These are phyloP conservation scores for Chaenogobius annularis DNA, from an alignment of 2,113 vertebrate genomes.

Conservation along the genomic window DNA sequence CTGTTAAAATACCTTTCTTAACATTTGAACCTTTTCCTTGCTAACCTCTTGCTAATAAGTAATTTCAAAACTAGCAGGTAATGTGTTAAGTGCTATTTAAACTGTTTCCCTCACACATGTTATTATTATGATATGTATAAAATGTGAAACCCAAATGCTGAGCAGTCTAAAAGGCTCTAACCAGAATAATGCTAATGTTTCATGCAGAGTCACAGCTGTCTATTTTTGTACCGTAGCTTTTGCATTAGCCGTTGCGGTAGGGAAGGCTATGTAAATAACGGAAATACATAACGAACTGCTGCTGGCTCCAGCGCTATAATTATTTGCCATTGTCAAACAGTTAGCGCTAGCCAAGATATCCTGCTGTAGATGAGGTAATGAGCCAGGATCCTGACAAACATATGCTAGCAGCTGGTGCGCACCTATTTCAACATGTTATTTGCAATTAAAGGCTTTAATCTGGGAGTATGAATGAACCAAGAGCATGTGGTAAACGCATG, in stretches of 20 bases:
- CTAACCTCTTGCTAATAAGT: no score
- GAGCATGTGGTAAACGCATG: no score
- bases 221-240: background rate
- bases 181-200: conserved; percentile 14
- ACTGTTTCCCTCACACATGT: background rate
- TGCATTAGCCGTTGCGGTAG: background rate
- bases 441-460: conserved; percentile 56
- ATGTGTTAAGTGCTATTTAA: no score
- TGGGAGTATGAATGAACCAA: conserved; percentile 26
- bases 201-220: conserved; percentile 32
- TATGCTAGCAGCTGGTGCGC: conserved; percentile 50
- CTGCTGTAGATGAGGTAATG: conserved; percentile 43
- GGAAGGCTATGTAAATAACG: conserved; percentile 29
- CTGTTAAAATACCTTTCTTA: no score
- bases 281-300: conserved; percentile 23
- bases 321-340: conserved; percentile 52
- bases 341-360: conserved; percentile 36
- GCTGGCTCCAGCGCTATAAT: conserved; percentile 26
- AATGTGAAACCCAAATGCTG: background rate
- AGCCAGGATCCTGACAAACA: conserved; percentile 42
- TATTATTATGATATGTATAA: background rate
- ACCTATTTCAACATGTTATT: conserved; percentile 34
- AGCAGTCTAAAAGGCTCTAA: background rate
- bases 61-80: no score
- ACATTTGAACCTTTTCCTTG: no score